Evolutionary conservation across 1,140 invertebrate species (phyloP).

Genomic region (Aplysia californica): DNA sequence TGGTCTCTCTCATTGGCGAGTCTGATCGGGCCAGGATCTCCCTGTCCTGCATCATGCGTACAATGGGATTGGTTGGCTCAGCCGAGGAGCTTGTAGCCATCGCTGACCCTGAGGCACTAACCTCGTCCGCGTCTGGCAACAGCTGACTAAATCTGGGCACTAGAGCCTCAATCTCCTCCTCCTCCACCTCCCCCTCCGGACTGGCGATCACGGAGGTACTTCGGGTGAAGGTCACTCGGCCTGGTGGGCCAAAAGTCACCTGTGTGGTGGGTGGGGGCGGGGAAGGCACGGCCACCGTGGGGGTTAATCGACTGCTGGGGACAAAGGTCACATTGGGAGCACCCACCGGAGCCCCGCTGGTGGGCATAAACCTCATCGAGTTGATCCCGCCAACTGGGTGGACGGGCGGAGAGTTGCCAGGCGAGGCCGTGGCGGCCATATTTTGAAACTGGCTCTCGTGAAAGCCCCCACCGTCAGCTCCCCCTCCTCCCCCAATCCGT

Average conservation of each 20-base stretch:
- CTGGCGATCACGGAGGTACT: conserved; percentile 25
- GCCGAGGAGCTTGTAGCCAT: no score
- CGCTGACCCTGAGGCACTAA: no score
- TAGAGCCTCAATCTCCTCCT: conserved; percentile 20
- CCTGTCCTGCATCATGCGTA: no score
- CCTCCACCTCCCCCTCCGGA: conserved; percentile 27
- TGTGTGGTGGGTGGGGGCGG: not conserved
- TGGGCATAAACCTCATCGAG: not conserved
- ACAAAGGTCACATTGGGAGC: conserved; percentile 1
- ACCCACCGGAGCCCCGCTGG: not conserved
- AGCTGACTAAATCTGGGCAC: conserved; percentile 21
- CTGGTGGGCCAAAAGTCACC: not conserved
- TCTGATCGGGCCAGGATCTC: not conserved
- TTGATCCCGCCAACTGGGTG: not conserved
- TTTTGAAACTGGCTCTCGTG: conserved; percentile 11
- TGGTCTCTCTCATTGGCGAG: not conserved
- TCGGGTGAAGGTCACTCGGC: not conserved
- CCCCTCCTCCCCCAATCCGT: not conserved
- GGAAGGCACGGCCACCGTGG: not conserved
- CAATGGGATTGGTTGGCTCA: no score
- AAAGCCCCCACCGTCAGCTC: no score
- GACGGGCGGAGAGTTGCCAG: not conserved
- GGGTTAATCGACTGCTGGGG: no score
- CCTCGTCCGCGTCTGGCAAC: not conserved
- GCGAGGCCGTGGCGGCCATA: not conserved